A percentile compares a stretch with the other conserved stretches of the same genome.
These are phyloP conservation scores for Ophion costatus DNA, from an alignment of 2,888 invertebrate genomes.

Conservation along the genomic window DNA sequence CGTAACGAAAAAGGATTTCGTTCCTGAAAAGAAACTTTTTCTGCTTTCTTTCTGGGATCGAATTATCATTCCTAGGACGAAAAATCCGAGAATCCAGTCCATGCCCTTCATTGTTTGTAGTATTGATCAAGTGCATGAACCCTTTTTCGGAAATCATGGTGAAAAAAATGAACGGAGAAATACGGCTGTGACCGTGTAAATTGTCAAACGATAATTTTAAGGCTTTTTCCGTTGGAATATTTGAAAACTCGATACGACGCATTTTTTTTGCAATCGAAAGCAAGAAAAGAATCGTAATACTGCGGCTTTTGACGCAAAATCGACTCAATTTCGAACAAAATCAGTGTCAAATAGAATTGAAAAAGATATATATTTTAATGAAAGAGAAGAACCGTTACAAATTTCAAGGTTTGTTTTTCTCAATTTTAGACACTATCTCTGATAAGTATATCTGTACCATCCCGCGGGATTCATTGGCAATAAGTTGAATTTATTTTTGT, in stretches of 20 bases:
- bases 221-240: not conserved
- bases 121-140: slow-evolving; percentile 16
- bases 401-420: not conserved
- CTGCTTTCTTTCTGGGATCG: slow-evolving; percentile 32
- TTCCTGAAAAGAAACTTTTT: slow-evolving; percentile 25
- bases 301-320: not conserved
- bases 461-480: not conserved
- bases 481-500: not conserved
- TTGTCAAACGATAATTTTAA: slow-evolving; percentile 13
- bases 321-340: not conserved
- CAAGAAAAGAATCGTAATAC: not conserved
- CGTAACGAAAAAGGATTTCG: not conserved
- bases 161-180: not conserved
- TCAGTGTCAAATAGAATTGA: not conserved
- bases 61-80: not conserved
- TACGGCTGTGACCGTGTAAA: slow-evolving; percentile 19
- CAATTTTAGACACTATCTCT: not conserved
- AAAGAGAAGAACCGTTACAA: not conserved
- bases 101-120: slow-evolving; percentile 20
- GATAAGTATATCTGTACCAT: not conserved
- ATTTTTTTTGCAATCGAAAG: not conserved
- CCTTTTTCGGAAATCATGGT: not conserved
- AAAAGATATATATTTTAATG: not conserved
- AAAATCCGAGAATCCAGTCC: slow-evolving; percentile 1
- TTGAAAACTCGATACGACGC: not conserved